A percentile compares a stretch with the other conserved stretches of the same genome.
These are phyloP conservation scores for Ridgeia piscesae DNA, from an alignment of 1,140 invertebrate species.

Conservation along the genomic window DNA sequence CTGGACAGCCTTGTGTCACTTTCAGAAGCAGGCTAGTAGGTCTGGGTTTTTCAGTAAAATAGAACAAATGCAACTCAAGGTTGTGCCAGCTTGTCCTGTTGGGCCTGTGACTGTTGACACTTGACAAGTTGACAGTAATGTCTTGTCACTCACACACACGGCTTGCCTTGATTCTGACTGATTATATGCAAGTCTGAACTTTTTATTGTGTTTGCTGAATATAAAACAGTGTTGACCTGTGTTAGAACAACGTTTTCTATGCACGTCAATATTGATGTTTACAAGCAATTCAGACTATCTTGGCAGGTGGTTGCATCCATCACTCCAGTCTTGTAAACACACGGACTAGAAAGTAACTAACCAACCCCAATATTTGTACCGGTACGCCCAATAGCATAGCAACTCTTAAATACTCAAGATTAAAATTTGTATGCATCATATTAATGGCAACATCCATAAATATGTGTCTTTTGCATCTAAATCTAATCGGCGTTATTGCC, in stretches of 20 bases:
- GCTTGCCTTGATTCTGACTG: background rate
- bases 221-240: background rate
- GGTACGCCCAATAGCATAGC: too few relatives aligned
- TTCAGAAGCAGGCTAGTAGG: background rate
- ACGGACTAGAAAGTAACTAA: too few relatives aligned
- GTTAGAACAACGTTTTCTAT: background rate
- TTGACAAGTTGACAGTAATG: background rate
- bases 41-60: background rate
- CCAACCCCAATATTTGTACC: too few relatives aligned
- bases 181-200: background rate
- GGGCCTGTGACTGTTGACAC: background rate
- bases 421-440: too few relatives aligned
- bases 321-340: too few relatives aligned
- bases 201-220: background rate
- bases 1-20: too few relatives aligned
- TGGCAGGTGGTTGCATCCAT: too few relatives aligned
- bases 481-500: too few relatives aligned
- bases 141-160: background rate
- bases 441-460: too few relatives aligned
- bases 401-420: too few relatives aligned
- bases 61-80: background rate
- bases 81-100: background rate
- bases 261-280: background rate
- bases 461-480: too few relatives aligned
- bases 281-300: too few relatives aligned